Evolutionary conservation across 2,888 invertebrate genomes (phyloP).

Genomic region (Thymelicus sylvestris): DNA sequence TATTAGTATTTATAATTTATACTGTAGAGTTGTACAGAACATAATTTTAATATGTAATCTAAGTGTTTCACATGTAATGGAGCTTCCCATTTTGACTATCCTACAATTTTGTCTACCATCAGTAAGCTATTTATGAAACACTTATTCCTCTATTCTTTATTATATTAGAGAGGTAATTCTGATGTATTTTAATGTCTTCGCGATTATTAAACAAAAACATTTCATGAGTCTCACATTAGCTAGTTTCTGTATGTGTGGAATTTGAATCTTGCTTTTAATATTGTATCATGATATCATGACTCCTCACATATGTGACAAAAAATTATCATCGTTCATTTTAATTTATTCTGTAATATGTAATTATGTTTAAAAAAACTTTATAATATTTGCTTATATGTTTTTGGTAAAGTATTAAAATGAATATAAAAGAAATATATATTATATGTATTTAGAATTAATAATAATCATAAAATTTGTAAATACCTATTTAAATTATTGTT

Average conservation of each 20-base stretch:
- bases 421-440: slow-evolving; percentile 55
- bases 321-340: not conserved
- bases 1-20: slow-evolving; percentile 68
- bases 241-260: not conserved
- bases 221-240: slow-evolving; percentile 19
- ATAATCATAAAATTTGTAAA: slow-evolving; percentile 71
- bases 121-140: slow-evolving; percentile 30
- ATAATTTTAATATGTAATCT: slow-evolving; percentile 60
- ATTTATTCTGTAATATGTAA: not conserved
- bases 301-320: not conserved
- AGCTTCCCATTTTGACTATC: slow-evolving; percentile 72
- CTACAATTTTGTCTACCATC: slow-evolving; percentile 68
- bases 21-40: slow-evolving; percentile 66
- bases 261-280: slow-evolving; percentile 5
- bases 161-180: slow-evolving; percentile 43
- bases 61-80: slow-evolving; percentile 71
- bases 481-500: slow-evolving; percentile 78
- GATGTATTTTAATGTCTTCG: slow-evolving; percentile 23
- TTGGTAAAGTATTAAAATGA: slow-evolving; percentile 52
- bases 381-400: not conserved
- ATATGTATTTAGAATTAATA: slow-evolving; percentile 67
- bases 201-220: slow-evolving; percentile 31
- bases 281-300: not conserved
- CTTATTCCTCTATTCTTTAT: slow-evolving; percentile 34
- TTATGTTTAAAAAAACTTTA: not conserved